These are phyloP conservation scores for Sclerodermus sp. DNA, from an alignment of 2,888 invertebrate species.

Conservation along the genomic window DNA sequence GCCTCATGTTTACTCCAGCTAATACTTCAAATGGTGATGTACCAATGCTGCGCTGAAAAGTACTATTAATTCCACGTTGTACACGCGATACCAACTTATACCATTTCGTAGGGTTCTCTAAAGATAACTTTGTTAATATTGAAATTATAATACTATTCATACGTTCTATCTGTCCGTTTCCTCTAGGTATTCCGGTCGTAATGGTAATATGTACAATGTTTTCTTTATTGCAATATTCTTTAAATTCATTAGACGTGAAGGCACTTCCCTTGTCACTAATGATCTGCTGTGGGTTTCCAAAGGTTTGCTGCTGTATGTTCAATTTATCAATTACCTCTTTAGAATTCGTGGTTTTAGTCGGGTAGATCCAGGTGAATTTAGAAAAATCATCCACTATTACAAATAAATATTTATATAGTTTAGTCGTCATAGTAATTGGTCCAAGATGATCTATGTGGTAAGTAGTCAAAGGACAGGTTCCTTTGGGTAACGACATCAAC, in stretches of 20 bases:
- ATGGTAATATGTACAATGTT: slow-evolving; percentile 11
- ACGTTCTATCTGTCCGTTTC: slow-evolving; percentile 25
- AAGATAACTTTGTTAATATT: slow-evolving; percentile 20
- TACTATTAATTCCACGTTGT: slow-evolving; percentile 20
- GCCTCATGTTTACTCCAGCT: slow-evolving; percentile 9
- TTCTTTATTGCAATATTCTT: slow-evolving; percentile 13
- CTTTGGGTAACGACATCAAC: slow-evolving; percentile 11
- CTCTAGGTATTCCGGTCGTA: slow-evolving; percentile 15
- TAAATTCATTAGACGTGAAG: slow-evolving; percentile 13
- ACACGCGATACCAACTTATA: slow-evolving; percentile 20
- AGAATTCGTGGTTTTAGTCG: slow-evolving; percentile 12
- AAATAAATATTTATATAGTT: slow-evolving; percentile 15
- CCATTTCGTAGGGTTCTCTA: slow-evolving; percentile 19
- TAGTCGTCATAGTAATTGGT: slow-evolving; percentile 8
- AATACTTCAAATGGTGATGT: slow-evolving; percentile 25
- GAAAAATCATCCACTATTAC: slow-evolving; percentile 14
- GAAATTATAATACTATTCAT: slow-evolving; percentile 24
- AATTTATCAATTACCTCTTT: slow-evolving; percentile 14
- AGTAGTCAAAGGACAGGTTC: slow-evolving; percentile 1
- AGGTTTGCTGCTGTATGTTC: slow-evolving; percentile 6
- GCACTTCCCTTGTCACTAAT: slow-evolving; percentile 16
- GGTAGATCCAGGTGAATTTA: slow-evolving; percentile 17
- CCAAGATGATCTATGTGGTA: slow-evolving; percentile 16
- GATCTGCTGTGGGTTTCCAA: slow-evolving; percentile 17
- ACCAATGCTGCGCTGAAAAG: slow-evolving; percentile 20